Base-by-base conservation (phyloP, 2,888 invertebrate genomes). In the Lomographa bimaculata region DNA sequence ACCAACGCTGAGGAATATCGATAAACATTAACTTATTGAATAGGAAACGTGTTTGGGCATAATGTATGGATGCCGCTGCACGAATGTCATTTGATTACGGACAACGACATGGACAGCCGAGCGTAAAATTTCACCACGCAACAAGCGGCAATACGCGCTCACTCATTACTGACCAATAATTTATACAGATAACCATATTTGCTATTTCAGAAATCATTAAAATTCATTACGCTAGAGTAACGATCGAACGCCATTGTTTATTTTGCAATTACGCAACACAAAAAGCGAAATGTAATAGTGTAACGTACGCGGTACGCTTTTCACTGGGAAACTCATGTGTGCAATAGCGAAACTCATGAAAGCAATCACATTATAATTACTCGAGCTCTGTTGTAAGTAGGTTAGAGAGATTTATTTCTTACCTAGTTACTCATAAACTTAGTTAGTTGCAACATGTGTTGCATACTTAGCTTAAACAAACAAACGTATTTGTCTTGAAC, bases 51-150 rank as follows among this genome's bases (percentile, higher is more conserved):
- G 62, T 71, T 68, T 28, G 60, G 66, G 60, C 57, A 65, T 75
- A 72, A 76, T 71, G 56, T 71, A 73, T 75, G 70, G 70, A 65
- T 54, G 58, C 51, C 29, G 55, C 57, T 59, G 65, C 60, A 62
- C 54, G 59, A 28, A 5, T 16, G 23, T 28, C 10, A 21, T 28
- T 20, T 26, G 26, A 14, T 35, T 35, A 26, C 14, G 27, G 23
- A 6, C 36, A 36, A 17, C 14, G 6, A 36, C 36, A 51, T 38
- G 50, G 48, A 49, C 35, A 50, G 40, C 48, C 46, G 56, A 53
- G 57, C 61, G 68, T 65, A 28, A 62, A 34, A 44, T 35, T 38
- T 19, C 23, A 36, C 36, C 17, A 24, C 26, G n/a, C 14, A 14
- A 24, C 32, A 18, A 41, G 30, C 25, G 19, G n/a, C 14, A 14